Conservation (phyloP, 2,888 invertebrate species). For the Creontiades dilutus region DNA sequence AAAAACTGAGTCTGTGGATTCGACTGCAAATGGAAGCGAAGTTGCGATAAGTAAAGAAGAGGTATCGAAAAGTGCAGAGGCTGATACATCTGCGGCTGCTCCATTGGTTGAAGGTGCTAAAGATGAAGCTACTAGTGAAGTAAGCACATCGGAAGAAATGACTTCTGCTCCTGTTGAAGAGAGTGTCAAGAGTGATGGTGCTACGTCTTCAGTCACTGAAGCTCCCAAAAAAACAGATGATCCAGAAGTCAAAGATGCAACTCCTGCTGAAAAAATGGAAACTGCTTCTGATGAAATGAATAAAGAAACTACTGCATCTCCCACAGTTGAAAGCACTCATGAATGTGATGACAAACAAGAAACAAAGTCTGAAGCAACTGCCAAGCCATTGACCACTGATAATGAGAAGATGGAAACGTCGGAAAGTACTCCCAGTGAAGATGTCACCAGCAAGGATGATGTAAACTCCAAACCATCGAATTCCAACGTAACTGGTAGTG, state of each 20-base stretch:
- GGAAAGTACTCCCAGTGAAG: neutral
- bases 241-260: constrained; percentile 36
- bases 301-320: neutral
- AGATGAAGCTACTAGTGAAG: neutral
- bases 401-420: constrained; percentile 20
- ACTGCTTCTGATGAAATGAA: constrained; percentile 20
- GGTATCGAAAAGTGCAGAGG: neutral
- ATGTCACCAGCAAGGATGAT: neutral
- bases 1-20: constrained; percentile 39
- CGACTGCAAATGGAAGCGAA: constrained; percentile 3
- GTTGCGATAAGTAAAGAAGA: constrained; percentile 6
- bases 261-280: constrained; percentile 17
- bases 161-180: constrained; percentile 9
- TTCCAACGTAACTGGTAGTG: neutral
- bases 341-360: constrained; percentile 24
- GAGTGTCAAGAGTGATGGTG: neutral
- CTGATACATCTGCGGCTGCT: neutral
- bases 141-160: constrained; percentile 33
- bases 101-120: neutral
- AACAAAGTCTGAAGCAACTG: constrained; percentile 71
- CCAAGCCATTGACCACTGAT: neutral
- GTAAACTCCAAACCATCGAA: neutral
- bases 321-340: neutral
- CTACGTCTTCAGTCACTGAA: neutral
- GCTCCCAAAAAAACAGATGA: neutral